A percentile compares a stretch with the other conserved stretches of the same genome.
These are phyloP conservation scores for Leptoteleia sp. DNA, from an alignment of 1,140 invertebrate genomes.

Conservation along the genomic window DNA sequence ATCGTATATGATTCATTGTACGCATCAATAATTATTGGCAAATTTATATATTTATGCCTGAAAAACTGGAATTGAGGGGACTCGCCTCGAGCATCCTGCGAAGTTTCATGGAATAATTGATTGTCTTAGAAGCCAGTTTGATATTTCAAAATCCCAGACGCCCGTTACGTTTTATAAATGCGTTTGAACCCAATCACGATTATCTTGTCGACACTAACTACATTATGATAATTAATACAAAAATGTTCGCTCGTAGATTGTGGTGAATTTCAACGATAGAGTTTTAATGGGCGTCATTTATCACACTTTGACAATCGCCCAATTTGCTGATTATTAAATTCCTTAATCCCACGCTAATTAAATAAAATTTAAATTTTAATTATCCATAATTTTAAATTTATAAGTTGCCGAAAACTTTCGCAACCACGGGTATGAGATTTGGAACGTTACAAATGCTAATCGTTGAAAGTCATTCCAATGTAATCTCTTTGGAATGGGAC, in stretches of 20 bases:
- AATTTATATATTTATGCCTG: conserved; percentile 17
- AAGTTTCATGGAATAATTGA: conserved; percentile 22
- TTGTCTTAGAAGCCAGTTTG: conserved; percentile 14
- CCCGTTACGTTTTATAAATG: background rate
- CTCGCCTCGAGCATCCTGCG: background rate
- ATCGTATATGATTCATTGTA: conserved; percentile 3
- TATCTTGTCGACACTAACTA: conserved; percentile 28
- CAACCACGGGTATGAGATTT: too few species aligned
- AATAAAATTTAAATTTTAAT: too few species aligned
- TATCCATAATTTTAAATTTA: too few species aligned
- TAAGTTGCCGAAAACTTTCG: too few species aligned
- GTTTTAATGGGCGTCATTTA: conserved; percentile 15
- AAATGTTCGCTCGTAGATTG: background rate
- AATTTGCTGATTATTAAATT: too few species aligned
- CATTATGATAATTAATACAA: conserved; percentile 44
- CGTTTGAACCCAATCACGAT: conserved; percentile 14
- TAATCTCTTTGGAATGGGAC: too few species aligned
- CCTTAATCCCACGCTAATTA: too few species aligned
- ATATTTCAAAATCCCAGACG: conserved; percentile 11
- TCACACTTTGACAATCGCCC: too few species aligned
- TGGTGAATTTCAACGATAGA: background rate
- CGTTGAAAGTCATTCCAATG: too few species aligned
- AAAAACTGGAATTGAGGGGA: conserved; percentile 13
- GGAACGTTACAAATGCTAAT: too few species aligned
- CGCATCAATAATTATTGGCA: conserved; percentile 9